Evolutionary conservation across 2,797 vertebrate species (phyloP).

Genomic region (Sebastes wilsoni): DNA sequence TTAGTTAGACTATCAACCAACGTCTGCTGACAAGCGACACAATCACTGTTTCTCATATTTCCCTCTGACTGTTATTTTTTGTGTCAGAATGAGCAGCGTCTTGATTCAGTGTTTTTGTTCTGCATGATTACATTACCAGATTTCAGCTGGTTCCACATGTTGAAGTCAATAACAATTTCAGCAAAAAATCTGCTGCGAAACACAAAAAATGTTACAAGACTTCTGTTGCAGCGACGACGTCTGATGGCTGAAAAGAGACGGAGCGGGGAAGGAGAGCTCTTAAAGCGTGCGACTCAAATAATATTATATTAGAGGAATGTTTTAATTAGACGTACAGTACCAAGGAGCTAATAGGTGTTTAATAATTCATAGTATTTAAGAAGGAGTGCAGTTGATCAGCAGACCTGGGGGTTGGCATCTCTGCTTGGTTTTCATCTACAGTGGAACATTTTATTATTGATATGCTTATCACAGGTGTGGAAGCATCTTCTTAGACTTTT

Average conservation of each 20-base stretch:
- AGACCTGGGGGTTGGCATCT: conserved; percentile 39
- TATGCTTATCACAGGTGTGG: conserved; percentile 20
- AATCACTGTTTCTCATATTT: conserved; percentile 24
- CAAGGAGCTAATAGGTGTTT: conserved; percentile 69
- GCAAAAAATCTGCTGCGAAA: neutral
- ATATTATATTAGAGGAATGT: conserved; percentile 59
- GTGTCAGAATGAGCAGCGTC: conserved; percentile 21
- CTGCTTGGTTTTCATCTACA: conserved; percentile 27
- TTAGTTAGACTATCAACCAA: conserved; percentile 19
- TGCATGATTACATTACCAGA: conserved; percentile 19
- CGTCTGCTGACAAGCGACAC: conserved; percentile 7
- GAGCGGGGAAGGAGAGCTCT: neutral
- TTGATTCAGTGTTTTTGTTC: conserved; percentile 31
- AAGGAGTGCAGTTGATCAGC: conserved; percentile 54
- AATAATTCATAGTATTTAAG: conserved; percentile 70
- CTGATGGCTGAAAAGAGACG: conserved; percentile 7
- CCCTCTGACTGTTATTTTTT: conserved; percentile 3
- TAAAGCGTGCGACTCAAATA: conserved; percentile 55
- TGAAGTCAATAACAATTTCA: conserved; percentile 20
- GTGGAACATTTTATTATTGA: conserved; percentile 13
- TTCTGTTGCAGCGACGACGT: neutral
- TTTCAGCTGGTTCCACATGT: conserved; percentile 16
- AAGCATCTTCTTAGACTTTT: conserved; percentile 7
- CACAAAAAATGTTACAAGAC: conserved; percentile 1
- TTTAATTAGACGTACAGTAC: conserved; percentile 62